These are phyloP conservation scores for Scalopus aquaticus DNA, from an alignment of 2,113 vertebrate species.

Conservation along the genomic window DNA sequence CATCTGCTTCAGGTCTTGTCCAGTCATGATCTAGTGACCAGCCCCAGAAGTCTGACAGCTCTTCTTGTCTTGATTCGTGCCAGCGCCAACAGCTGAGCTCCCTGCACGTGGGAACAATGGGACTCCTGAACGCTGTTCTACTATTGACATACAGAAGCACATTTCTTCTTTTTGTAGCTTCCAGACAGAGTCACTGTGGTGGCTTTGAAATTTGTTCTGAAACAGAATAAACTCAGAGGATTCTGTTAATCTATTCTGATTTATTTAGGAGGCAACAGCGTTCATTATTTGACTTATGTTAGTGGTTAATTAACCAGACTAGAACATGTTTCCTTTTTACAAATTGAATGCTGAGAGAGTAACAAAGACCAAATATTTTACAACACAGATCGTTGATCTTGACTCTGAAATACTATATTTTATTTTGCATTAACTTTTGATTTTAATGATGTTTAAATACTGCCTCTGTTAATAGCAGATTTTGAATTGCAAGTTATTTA, in stretches of 20 bases:
- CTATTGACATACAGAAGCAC: not conserved
- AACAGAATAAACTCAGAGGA: not conserved
- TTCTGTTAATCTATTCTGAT: slow-evolving; percentile 57
- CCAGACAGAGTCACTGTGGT: not conserved
- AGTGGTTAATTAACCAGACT: slow-evolving; percentile 64
- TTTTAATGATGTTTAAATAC: slow-evolving; percentile 56
- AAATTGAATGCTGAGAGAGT: slow-evolving; percentile 50
- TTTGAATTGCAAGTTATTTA: slow-evolving; percentile 63
- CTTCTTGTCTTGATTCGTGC: slow-evolving; percentile 19
- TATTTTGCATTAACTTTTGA: slow-evolving; percentile 44
- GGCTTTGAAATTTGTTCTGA: slow-evolving; percentile 29
- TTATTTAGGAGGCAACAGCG: slow-evolving; percentile 54
- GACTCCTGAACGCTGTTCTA: not conserved
- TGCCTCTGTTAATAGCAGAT: slow-evolving; percentile 48
- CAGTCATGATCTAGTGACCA: not conserved
- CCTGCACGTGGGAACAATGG: not conserved
- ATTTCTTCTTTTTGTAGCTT: slow-evolving; percentile 38
- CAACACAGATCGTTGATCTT: slow-evolving; percentile 59
- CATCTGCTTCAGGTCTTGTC: slow-evolving; percentile 49
- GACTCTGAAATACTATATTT: slow-evolving; percentile 45
- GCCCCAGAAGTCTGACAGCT: not conserved
- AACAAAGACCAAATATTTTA: slow-evolving; percentile 70
- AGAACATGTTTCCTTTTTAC: slow-evolving; percentile 56
- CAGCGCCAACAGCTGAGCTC: not conserved
- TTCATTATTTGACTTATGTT: slow-evolving; percentile 68